Evolutionary conservation across 2,888 invertebrate species (phyloP), one percentile per base, ranked within the genome.

Genomic region (Strigamia crassipes): DNA sequence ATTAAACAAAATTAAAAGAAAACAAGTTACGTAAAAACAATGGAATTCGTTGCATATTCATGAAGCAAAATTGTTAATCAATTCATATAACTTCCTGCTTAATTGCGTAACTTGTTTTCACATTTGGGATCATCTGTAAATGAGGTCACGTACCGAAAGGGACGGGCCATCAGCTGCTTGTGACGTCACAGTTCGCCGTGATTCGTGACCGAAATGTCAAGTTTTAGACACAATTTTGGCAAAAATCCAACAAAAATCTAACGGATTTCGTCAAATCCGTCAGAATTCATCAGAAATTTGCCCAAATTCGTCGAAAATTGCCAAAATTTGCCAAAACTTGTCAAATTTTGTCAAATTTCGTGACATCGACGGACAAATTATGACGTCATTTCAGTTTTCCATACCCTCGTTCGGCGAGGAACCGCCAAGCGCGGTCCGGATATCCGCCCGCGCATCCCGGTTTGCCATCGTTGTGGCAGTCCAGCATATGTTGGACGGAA

Each of bases 381-480:
- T 23, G 66, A 66, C 66, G 42, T 42, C 42, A 42, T n/a, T 27
- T 3, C 1, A 2, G 27, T 27, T 27, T 2, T 9, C 85, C 87
- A 84, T 85, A 91, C 91, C 91, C 91, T 82, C 91, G 91, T 87
- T 92, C 92, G 83, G 93, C 91, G 83, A 96, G 91, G 88, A 92
- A 97, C 88, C 93, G 92, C 98, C 97, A 98, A 0, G 97, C 97
- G 82, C 93, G 90, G 86, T 97, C 97, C 84, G 97, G 90, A 87
- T 95, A 92, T 0, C 97, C 98, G 0, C 97, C 97, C 46, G 91
- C 89, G 87, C 98, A 98, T 34, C 94, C 95, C 83, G 90, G 91
- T 85, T 95, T 94, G 66, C 92, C 91, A 83, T 92, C 91, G 80
- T 90, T 91, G 87, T 94, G 94, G 87, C 98, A 98, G 0, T 95